Percentiles rank a stretch among this genome's conserved stretches.
phyloP scores from a whole-genome alignment of 2,888 invertebrate species.

The Odontocolon sp. region DNA sequence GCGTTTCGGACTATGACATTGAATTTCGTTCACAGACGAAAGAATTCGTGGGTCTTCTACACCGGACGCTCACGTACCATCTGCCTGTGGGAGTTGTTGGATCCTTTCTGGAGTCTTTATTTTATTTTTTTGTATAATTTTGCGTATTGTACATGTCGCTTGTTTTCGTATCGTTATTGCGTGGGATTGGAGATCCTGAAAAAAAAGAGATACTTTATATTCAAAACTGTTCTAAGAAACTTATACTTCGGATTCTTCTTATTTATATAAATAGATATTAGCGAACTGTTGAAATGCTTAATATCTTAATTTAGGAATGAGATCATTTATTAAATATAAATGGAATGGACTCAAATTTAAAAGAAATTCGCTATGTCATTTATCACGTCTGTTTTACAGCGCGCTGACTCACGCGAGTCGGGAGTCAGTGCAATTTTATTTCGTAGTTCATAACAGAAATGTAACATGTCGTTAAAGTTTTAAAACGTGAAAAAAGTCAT shows the following conservation, averaged over 20 bases:
- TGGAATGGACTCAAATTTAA: no score
- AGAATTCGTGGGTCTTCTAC: slow-evolving; percentile 29
- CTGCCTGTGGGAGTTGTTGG: slow-evolving; percentile 24
- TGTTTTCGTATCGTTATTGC: neutral
- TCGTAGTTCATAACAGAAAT: no score
- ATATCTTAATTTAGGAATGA: no score
- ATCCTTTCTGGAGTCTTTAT: slow-evolving; percentile 49
- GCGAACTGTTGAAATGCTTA: no score
- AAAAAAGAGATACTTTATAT: neutral
- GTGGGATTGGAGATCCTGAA: slow-evolving; percentile 7
- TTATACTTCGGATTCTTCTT: neutral
- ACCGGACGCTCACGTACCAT: slow-evolving; percentile 60
- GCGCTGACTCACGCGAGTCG: no score
- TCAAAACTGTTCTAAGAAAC: neutral
- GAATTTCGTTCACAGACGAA: slow-evolving; percentile 62
- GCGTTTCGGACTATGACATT: slow-evolving; percentile 59
- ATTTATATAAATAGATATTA: no score
- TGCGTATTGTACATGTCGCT: slow-evolving; percentile 8
- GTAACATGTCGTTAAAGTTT: no score
- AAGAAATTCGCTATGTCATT: no score
- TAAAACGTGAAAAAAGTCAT: no score
- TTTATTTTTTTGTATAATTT: slow-evolving; percentile 45
- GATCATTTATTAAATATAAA: no score
- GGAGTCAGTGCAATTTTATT: no score
- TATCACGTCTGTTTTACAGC: no score